Conservation (phyloP, 2,888 invertebrate species). For the Oscheius sp. region DNA sequence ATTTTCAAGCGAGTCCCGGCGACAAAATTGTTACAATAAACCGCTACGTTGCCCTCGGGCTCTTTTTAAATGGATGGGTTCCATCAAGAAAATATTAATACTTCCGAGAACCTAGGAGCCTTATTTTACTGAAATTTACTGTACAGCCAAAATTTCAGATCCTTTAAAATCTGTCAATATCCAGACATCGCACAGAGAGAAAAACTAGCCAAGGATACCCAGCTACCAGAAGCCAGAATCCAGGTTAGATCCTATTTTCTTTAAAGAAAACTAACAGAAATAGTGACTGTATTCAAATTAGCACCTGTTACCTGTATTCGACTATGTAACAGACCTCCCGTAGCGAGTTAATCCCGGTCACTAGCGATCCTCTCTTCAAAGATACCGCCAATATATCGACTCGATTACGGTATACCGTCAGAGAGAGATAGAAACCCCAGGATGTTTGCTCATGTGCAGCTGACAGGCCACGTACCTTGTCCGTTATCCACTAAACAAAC, state of each 20-base stretch:
- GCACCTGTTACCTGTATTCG: constrained; percentile 6
- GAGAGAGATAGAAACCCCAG: no score
- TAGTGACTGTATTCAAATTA: not conserved
- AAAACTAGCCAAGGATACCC: constrained; percentile 47
- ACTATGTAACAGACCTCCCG: constrained; percentile 22
- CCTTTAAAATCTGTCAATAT: constrained; percentile 51
- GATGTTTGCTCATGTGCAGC: constrained; percentile 34
- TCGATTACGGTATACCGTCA: constrained; percentile 29
- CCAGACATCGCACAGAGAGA: constrained; percentile 56
- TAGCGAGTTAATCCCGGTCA: constrained; percentile 24
- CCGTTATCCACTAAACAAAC: constrained; percentile 36
- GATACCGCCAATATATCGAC: constrained; percentile 10
- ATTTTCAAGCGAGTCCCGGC: no score
- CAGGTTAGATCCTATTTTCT: constrained; percentile 41
- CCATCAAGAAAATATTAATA: no score
- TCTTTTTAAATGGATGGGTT: no score
- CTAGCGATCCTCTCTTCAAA: not conserved
- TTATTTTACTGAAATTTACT: no score
- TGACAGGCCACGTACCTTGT: constrained; percentile 33
- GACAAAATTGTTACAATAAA: no score
- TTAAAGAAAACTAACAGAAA: no score
- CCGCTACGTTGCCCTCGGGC: no score
- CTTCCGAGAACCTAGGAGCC: no score
- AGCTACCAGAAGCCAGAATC: constrained; percentile 55
- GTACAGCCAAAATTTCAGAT: constrained; percentile 27